These are phyloP conservation scores for Kryphioiulus occultus DNA, from an alignment of 2,888 invertebrate species.

Conservation along the genomic window DNA sequence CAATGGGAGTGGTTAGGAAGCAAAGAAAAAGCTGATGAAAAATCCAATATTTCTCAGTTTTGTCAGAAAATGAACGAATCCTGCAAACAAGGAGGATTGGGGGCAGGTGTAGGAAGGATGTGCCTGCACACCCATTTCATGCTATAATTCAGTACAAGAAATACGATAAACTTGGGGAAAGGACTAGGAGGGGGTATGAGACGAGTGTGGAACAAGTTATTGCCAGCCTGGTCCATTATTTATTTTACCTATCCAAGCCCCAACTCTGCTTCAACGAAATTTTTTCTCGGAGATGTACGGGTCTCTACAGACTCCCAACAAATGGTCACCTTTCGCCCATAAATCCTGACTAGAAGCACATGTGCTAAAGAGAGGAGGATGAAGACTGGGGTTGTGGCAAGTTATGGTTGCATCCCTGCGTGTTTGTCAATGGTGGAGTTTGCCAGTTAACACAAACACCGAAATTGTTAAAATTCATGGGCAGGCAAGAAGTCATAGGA, in stretches of 20 bases:
- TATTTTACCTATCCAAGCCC: constrained; percentile 16
- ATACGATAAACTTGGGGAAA: neutral
- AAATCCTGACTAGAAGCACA: neutral
- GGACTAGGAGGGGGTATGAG: neutral
- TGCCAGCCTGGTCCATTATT: constrained; percentile 20
- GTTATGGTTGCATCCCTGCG: neutral
- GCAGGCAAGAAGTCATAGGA: neutral
- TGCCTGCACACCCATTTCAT: neutral
- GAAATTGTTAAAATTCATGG: neutral
- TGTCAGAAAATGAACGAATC: neutral
- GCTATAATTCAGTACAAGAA: constrained; percentile 4
- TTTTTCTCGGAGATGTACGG: neutral
- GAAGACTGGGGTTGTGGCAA: neutral
- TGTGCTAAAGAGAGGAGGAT: neutral
- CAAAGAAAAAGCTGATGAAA: neutral
- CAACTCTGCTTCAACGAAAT: neutral
- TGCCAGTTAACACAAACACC: neutral
- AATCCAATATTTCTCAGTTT: neutral
- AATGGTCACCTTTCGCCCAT: constrained; percentile 26
- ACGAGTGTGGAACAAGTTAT: neutral
- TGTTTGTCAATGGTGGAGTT: constrained; percentile 24
- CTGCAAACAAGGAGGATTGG: neutral
- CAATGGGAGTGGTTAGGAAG: too few species aligned
- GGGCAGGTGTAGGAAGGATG: constrained; percentile 30
- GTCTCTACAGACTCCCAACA: neutral